Base-by-base conservation (phyloP, 1,140 invertebrate species). In the Phthorimaea operculella region DNA sequence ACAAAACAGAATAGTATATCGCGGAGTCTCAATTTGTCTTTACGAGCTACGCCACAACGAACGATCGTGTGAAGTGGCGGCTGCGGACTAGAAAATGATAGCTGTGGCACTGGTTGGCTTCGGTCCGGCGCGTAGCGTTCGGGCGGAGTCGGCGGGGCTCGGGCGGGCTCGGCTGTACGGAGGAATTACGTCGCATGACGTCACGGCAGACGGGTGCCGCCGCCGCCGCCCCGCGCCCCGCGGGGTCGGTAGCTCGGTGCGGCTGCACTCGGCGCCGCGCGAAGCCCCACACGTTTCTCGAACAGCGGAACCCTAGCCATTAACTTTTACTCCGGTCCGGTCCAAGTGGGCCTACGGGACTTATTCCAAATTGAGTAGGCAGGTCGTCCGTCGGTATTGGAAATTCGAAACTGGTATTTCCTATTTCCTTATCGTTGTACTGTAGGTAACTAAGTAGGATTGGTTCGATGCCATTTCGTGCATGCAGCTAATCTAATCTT, bases 61-160 rank as follows among this genome's bases (percentile, higher is more conserved):
- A 65, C 67, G 69, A 60, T 52, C 72, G 63, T 63, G 64, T 51
- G 55, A 63, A 70, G 60, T 55, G 74, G 61, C 70, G 70, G 67
- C 64, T 78, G 76, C 76, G 78, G 70, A 81, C 78, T 83, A 78
- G 78, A 79, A 74, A 72, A 61, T 21, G 21, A 50, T 28, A 12
- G 64, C 68, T 67, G 68, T 64, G 68, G 66, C 63, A 63, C 76
- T 70, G 72, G 72, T 83, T 69, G 80, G 76, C 74, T 72, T 66
- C 76, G 76, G 70, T 66, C 58, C 58, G 64, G 58, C 64, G 70
- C 56, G 58, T 64, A 69, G 57, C 63, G 72, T 17, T 78, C 79
- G 77, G 64, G 52, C 21, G 52, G 34, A 45, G 55, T 80, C 77
- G 77, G 65, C 44, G 16, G 51, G 48, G 33, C 50, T 70, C 77